A percentile compares a stretch with the other conserved stretches of the same genome.
These are phyloP conservation scores for Cotesia glomerata DNA, from an alignment of 1,140 invertebrate species.

Conservation along the genomic window DNA sequence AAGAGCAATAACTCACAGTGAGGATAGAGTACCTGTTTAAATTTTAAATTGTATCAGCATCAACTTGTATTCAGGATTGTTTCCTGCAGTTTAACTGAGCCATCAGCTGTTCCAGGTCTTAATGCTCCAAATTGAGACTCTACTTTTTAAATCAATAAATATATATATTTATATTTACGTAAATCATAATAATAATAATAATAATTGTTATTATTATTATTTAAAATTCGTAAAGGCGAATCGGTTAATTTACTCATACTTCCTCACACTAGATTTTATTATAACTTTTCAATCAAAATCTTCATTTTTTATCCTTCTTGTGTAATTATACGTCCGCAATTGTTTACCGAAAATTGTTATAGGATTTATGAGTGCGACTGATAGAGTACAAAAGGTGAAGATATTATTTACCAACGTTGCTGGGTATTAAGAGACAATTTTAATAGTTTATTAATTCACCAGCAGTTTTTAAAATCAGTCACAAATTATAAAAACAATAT, in stretches of 20 bases:
- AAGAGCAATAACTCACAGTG: slow-evolving; percentile 63
- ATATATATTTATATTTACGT: no score
- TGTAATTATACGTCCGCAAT: background rate
- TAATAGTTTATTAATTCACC: background rate
- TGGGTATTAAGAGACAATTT: background rate
- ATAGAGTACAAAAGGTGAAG: background rate
- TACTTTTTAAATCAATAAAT: no score
- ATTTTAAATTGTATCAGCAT: slow-evolving; percentile 26
- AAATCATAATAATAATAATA: no score
- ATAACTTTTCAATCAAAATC: no score
- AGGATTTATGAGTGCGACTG: slow-evolving; percentile 17
- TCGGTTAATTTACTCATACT: no score
- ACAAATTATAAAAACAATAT: no score
- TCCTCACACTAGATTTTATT: no score
- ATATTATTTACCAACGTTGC: background rate
- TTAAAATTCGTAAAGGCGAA: no score
- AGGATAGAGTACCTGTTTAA: slow-evolving; percentile 41
- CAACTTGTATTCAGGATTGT: slow-evolving; percentile 22
- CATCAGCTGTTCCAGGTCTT: slow-evolving; percentile 9
- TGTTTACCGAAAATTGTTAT: background rate
- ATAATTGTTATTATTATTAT: no score
- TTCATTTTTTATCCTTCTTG: no score
- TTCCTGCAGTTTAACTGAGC: background rate
- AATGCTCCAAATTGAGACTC: background rate
- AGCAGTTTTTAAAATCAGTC: no score